Base-by-base conservation (phyloP, 1,140 invertebrate genomes). In the Drosophila pachea region DNA sequence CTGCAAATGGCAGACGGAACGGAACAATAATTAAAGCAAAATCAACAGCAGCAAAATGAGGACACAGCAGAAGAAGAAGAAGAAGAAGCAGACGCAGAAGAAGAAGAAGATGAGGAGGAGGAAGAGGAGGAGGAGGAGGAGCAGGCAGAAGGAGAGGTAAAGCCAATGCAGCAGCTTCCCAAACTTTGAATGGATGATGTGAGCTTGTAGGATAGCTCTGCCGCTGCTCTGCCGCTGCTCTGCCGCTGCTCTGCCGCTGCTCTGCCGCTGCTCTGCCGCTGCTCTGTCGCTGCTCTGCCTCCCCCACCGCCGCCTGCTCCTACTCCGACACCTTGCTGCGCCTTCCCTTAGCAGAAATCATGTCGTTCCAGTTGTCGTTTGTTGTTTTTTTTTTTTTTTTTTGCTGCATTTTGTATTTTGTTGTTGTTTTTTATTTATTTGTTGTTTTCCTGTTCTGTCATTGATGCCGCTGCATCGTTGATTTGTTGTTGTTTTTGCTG, bases 11-110 rank as follows among this genome's bases (percentile, higher is more conserved):
- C 79, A 79, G 79, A 84, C 79, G 79, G 79, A 84, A 84, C 67
- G 79, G 76, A 84, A 84, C 81, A 86, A 84, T 84, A 84, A 84
- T 84, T 84, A 81, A 83, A 84, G 78, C 79, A 76, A 78, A 78
- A 73, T 66, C 72, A 73, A 84, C 66, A 83, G 43, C 58, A 78
- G 70, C 55, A 61, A 58, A 61, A 74, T 56, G 67, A 35, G 22
- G 55, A 59, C 62, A 67, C 64, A 60, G 52, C 55, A 31, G 12
- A 42, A 42, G 4, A 12, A 14, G 11, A 42, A 12, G 11, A 0
- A 12, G 11, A 42, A 5, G 12, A 12, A 43, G 5, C 2, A 14
- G 40, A 14, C 6, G 6, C 12, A 43, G 40, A 16, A 7, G 40
- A 14, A 5, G n/a, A 42, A 4, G n/a, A 5, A 3, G 12, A 43